These are phyloP conservation scores for Bactericera cockerelli DNA, from an alignment of 1,140 invertebrate species.

Conservation along the genomic window DNA sequence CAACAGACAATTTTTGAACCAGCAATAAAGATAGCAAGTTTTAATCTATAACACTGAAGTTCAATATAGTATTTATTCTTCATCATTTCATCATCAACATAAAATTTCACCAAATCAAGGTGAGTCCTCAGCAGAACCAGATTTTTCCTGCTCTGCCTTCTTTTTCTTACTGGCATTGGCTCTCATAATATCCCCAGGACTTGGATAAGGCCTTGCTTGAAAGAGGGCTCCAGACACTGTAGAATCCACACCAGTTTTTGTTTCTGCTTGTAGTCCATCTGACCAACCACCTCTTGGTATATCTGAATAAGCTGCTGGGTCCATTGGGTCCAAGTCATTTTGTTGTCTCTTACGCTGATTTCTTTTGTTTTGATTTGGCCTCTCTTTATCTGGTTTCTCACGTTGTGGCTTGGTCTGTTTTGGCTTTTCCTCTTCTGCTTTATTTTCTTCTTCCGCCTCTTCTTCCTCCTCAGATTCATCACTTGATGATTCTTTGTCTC, in stretches of 20 bases:
- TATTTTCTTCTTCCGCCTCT: conserved; percentile 11
- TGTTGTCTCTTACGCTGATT: conserved; percentile 31
- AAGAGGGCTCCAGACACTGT: conserved; percentile 77
- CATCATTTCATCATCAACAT: too few relatives aligned
- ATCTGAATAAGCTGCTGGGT: conserved; percentile 76
- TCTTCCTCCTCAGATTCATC: conserved; percentile 18
- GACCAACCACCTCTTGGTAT: conserved; percentile 67
- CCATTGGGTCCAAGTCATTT: conserved; percentile 74
- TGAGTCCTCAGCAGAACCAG: too few relatives aligned
- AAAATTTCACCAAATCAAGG: too few relatives aligned
- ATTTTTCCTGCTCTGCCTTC: too few relatives aligned
- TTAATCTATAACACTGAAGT: too few relatives aligned
- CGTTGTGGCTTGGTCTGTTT: conserved; percentile 11
- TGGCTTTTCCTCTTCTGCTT: conserved; percentile 16
- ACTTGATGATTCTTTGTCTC: conserved; percentile 11
- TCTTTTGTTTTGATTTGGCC: conserved; percentile 14
- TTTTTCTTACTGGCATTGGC: conserved; percentile 35
- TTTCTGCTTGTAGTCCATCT: conserved; percentile 52
- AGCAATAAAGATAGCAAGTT: too few relatives aligned
- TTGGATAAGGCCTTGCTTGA: conserved; percentile 82
- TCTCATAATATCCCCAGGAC: conserved; percentile 71
- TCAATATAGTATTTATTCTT: too few relatives aligned
- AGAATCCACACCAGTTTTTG: conserved; percentile 73
- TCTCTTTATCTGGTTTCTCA: conserved; percentile 15
- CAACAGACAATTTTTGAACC: too few relatives aligned